phyloP scores from a whole-genome alignment of 2,797 vertebrate species.

The Craterocephalus amniculus region DNA sequence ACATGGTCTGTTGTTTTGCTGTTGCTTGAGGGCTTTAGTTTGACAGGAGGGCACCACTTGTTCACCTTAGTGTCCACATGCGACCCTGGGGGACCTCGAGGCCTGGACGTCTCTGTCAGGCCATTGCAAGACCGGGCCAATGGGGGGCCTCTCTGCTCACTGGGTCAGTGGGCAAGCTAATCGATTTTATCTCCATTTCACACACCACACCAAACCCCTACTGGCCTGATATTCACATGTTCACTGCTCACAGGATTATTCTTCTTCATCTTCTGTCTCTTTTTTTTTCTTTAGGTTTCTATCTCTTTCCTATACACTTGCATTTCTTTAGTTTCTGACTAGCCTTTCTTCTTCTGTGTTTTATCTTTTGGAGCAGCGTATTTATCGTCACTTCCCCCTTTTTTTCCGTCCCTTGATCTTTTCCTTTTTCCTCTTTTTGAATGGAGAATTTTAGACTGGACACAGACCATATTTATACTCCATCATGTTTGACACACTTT shows the following conservation, averaged over 20 bases:
- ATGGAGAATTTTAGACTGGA: constrained; percentile 45
- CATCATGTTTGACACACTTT: neutral
- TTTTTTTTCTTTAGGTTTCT: constrained; percentile 36
- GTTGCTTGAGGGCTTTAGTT: constrained; percentile 75
- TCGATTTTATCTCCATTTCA: constrained; percentile 84
- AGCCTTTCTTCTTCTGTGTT: constrained; percentile 34
- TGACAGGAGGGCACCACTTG: constrained; percentile 80
- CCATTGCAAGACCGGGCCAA: constrained; percentile 74
- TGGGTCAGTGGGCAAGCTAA: constrained; percentile 85
- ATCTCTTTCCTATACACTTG: constrained; percentile 10
- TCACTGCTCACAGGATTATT: constrained; percentile 66
- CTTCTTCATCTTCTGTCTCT: constrained; percentile 48
- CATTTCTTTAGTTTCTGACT: constrained; percentile 28
- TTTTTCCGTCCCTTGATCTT: neutral
- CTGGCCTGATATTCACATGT: constrained; percentile 76
- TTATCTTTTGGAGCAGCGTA: constrained; percentile 22
- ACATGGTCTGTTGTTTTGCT: constrained; percentile 77
- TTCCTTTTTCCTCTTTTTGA: constrained; percentile 14
- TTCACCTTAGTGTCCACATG: constrained; percentile 79
- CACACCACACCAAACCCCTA: constrained; percentile 64
- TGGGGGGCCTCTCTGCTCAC: constrained; percentile 65
- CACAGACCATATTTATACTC: neutral
- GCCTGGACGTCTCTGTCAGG: constrained; percentile 82
- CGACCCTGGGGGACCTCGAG: constrained; percentile 66
- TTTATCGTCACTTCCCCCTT: constrained; percentile 15